Evolutionary conservation across 2,888 invertebrate genomes (phyloP).

Genomic region (Acrobasis repandana): DNA sequence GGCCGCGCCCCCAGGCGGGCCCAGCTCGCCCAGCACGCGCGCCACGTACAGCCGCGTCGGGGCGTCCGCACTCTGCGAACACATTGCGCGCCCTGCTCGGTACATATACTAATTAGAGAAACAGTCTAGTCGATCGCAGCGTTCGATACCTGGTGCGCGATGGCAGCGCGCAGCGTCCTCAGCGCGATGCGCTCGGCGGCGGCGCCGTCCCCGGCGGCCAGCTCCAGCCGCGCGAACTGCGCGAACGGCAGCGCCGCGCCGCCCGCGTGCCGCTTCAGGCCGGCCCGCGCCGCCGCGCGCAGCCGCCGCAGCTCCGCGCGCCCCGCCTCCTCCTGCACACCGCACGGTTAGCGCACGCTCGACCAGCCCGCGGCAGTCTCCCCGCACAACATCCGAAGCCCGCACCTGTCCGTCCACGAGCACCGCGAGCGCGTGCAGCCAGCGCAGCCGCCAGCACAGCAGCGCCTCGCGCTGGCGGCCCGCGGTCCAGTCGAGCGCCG

Average conservation of each 20-base stretch:
- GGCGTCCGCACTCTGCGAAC: conserved; percentile 23
- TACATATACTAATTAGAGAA: too few species aligned
- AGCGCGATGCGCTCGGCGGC: conserved; percentile 33
- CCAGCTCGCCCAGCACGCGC: conserved; percentile 34
- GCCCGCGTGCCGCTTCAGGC: conserved; percentile 38
- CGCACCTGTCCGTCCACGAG: conserved; percentile 37
- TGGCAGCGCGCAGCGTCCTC: conserved; percentile 33
- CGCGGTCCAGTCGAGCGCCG: conserved; percentile 41
- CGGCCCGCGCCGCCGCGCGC: conserved; percentile 40
- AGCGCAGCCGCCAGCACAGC: conserved; percentile 66
- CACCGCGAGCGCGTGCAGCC: conserved; percentile 55
- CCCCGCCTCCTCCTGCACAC: conserved; percentile 29
- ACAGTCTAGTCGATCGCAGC: neutral
- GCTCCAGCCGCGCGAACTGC: conserved; percentile 56
- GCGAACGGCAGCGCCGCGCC: conserved; percentile 47
- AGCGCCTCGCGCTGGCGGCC: conserved; percentile 49
- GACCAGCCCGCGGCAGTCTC: conserved; percentile 21
- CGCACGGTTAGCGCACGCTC: conserved; percentile 33
- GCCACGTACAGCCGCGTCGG: conserved; percentile 36
- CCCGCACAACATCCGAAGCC: too few species aligned
- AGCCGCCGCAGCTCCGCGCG: conserved; percentile 38
- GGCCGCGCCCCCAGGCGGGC: conserved; percentile 30
- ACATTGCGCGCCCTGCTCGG: neutral
- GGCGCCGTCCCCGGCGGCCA: conserved; percentile 31
- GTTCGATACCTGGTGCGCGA: conserved; percentile 24